phyloP scores from a whole-genome alignment of 2,113 vertebrate genomes.

The Psammodynastes pulverulentus region DNA sequence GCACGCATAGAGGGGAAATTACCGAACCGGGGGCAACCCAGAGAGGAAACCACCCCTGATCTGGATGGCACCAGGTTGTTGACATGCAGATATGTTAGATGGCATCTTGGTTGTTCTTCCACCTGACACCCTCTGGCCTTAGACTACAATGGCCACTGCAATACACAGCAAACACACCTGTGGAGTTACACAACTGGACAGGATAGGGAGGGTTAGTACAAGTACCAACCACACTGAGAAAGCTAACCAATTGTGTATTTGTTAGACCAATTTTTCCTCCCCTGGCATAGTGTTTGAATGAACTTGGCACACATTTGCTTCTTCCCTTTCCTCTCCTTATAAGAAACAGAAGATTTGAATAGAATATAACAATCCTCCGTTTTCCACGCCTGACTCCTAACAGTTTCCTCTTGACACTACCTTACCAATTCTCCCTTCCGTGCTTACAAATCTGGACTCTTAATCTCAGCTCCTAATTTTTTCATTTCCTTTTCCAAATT shows the following conservation, averaged over 20 bases:
- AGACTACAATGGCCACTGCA: not conserved
- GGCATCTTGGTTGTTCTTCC: not conserved
- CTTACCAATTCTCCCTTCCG: not conserved
- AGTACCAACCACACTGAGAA: not conserved
- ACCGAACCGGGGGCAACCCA: no score
- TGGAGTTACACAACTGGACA: not conserved
- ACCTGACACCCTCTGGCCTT: not conserved
- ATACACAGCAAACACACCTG: not conserved
- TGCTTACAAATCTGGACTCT: not conserved
- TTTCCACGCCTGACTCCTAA: not conserved
- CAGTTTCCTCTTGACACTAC: not conserved
- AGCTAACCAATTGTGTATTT: not conserved
- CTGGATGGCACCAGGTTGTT: not conserved
- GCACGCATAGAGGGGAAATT: no score
- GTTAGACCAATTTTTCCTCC: not conserved
- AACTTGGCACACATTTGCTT: not conserved
- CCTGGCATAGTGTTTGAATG: not conserved
- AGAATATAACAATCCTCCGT: not conserved
- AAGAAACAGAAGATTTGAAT: not conserved
- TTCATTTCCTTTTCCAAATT: no score
- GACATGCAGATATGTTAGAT: no score
- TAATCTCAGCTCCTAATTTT: not conserved
- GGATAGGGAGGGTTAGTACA: not conserved
- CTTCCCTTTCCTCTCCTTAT: not conserved
- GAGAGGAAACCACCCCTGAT: no score